Evolutionary conservation across 2,113 vertebrate species (phyloP).

Genomic region (Sturnira hondurensis): DNA sequence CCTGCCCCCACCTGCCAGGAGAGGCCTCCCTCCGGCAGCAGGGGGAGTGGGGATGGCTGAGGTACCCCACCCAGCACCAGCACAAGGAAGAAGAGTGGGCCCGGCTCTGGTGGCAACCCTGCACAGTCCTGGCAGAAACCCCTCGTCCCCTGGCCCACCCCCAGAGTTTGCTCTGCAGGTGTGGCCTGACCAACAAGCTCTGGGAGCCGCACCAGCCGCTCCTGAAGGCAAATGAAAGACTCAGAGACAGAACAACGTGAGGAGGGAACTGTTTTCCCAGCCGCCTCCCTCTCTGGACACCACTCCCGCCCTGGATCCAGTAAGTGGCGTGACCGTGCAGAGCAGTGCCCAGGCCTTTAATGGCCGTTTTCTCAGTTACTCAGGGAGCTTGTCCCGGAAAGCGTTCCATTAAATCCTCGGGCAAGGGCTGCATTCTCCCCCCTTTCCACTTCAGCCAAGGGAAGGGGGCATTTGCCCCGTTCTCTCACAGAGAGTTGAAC

Average conservation of each 20-base stretch:
- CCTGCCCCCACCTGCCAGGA: not conserved
- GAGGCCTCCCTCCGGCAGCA: not conserved
- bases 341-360: not conserved
- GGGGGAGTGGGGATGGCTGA: rapidly evolving
- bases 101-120: not conserved
- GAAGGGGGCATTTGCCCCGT: not conserved
- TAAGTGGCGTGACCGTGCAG: not conserved
- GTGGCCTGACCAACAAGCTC: not conserved
- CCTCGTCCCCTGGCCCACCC: rapidly evolving
- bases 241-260: not conserved
- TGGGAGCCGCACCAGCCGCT: too few species aligned
- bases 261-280: not conserved
- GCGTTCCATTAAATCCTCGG: not conserved
- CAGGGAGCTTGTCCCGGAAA: not conserved
- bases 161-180: not conserved
- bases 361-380: rapidly evolving
- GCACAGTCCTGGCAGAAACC: not conserved
- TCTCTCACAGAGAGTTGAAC: rapidly evolving
- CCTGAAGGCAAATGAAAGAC: not conserved
- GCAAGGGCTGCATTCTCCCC: not conserved
- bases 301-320: not conserved
- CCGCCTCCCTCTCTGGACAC: not conserved
- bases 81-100: not conserved
- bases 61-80: not conserved
- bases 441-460: not conserved